Base-by-base conservation (phyloP, 2,113 vertebrate species). In the Boulengeromyrus knoepffleri region DNA sequence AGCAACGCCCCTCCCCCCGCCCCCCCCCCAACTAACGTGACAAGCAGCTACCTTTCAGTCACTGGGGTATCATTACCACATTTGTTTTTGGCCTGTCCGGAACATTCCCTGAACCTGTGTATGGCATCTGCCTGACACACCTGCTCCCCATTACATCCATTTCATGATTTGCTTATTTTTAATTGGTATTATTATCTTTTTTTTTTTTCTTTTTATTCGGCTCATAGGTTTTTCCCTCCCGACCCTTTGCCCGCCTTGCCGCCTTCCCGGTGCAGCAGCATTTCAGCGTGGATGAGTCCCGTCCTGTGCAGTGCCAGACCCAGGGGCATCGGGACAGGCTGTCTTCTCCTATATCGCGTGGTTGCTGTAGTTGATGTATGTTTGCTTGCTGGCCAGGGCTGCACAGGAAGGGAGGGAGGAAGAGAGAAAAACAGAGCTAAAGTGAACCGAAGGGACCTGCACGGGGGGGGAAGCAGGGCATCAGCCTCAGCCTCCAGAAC, bases 291-390 rank as follows among this genome's bases (percentile, higher is more conserved):
- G 89, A 50, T 70, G 88, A 49, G 86, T 21, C 53, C 89, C 84
- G 50, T 70, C 46, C 42, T 13, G 21, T 12, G 46, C 46, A 13
- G 46, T 1, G 89, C 58, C 74, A 58, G 49, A 62, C 90, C 47
- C 45, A 36, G 83, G 89, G 56, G 85, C 90, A 4, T 10, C 10
- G 2, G 12, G 27, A 31, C 13, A 31, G 91, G 85, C 90, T 88
- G 89, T 91, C 91, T 85, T 91, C 92, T 70, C 87, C 96, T 98
- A 99, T 96, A 99, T 97, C 36, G 98, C 98, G 49, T 99, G 98
- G 96, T 99, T 99, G 96, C 97, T 99, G 93, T 99, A 99, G 96
- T 97, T 98, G 96, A 99, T 99, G 89, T 99, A 99, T 90, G 98
- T 99, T 96, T 99, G 99, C 94, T 98, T 99, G 94, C 97, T 97